Percentiles rank a stretch among this genome's conserved stretches.
Conservation (phyloP, 2,797 vertebrate species). For the Acanthurus tractus region DNA sequence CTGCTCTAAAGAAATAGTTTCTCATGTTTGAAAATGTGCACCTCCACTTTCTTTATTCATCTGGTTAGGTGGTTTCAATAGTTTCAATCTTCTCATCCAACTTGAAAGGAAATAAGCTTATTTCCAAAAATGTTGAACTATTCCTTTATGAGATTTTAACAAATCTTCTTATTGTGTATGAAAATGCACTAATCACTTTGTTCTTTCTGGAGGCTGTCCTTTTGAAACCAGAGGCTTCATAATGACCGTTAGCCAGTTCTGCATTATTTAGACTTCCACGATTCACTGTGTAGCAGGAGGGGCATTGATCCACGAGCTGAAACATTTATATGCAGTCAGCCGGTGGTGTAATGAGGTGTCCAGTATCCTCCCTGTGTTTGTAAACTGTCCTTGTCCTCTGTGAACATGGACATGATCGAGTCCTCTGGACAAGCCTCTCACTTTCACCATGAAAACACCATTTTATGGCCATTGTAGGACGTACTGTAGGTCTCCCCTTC, state of each 20-base stretch:
- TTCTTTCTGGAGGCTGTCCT: slow-evolving; percentile 13
- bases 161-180: neutral
- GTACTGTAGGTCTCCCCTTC: neutral
- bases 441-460: slow-evolving; percentile 45
- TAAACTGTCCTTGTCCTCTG: slow-evolving; percentile 39
- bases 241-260: slow-evolving; percentile 58
- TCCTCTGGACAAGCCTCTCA: slow-evolving; percentile 27
- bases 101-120: neutral
- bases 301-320: slow-evolving; percentile 64
- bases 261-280: slow-evolving; percentile 68
- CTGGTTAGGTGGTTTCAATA: neutral
- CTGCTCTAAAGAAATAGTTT: neutral
- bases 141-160: neutral
- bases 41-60: neutral
- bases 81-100: slow-evolving; percentile 1
- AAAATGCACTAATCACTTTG: neutral
- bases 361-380: slow-evolving; percentile 51
- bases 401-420: slow-evolving; percentile 29
- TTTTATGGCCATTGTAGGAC: slow-evolving; percentile 22
- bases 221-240: slow-evolving; percentile 70
- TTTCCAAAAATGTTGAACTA: neutral
- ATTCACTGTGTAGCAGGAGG: slow-evolving; percentile 49
- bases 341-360: slow-evolving; percentile 78
- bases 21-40: neutral
- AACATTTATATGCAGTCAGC: slow-evolving; percentile 75